Base-by-base conservation (phyloP, 1,140 invertebrate species). In the Thaumatotibia leucotreta region DNA sequence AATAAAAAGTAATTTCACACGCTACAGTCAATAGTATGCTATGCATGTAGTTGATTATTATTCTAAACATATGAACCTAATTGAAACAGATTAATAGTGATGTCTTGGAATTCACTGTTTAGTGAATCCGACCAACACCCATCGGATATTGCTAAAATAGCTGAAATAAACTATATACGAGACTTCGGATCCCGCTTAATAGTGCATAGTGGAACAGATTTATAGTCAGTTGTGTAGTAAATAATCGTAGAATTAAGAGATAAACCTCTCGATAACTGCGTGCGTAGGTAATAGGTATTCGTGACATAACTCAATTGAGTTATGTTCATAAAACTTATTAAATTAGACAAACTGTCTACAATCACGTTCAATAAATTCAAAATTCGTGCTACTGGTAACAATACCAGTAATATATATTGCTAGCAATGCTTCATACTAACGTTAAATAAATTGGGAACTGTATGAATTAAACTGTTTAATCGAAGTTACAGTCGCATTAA, bases 1-100 rank as follows among this genome's bases (percentile, higher is more conserved):
- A 82, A 82, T 82, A 76, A 75, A 64, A 86, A 83, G 76, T 74
- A 64, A 74, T 77, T 81, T 83, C 79, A 83, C 78, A 82, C 75
- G 79, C 75, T 70, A 73, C 65, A 66, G 23, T 61, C 64, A 31
- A 29, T 66, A 32, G 14, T 64, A 67, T 61, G 64, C 45, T 39
- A 5, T 31, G 20, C 52, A 33, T 17, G 33, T 10, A 49, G n/a
- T 1, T 63, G 35, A 67, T 76, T 74, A 67, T 68, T 73, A 74
- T 75, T 79, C 72, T 69, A 73, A 74, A 73, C 72, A 64, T 54
- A 69, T 68, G 35, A 61, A 61, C 11, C 49, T 65, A 62, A 65
- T 27, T 5, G 50, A 49, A 67, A 71, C 63, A 52, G 24, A 24
- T 23, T 35, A 49, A 24, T 23, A 64, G 35, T 8, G 0, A 20